These are phyloP conservation scores for Chloropsis cyanopogon DNA, from an alignment of 2,113 vertebrate species.

Conservation along the genomic window DNA sequence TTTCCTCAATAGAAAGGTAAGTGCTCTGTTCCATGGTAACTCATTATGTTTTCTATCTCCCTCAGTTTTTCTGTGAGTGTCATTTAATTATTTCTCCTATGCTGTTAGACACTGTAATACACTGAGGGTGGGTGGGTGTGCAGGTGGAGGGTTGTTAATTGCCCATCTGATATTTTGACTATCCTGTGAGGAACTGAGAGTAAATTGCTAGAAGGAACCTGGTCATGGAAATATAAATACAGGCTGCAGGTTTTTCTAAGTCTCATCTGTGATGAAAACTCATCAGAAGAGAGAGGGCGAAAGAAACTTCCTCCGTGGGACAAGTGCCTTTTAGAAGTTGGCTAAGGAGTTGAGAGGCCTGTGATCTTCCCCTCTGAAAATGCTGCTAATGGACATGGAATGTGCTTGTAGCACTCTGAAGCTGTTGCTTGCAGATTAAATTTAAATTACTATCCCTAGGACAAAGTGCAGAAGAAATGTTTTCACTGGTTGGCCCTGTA, in stretches of 20 bases:
- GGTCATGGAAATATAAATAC: not conserved
- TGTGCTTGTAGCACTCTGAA: not conserved
- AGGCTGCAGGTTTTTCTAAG: not conserved
- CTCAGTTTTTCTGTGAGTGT: not conserved
- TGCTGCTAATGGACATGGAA: not conserved
- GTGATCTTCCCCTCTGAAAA: not conserved
- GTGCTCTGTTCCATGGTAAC: not conserved
- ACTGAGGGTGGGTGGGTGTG: not conserved
- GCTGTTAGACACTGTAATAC: not conserved
- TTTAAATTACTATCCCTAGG: not conserved
- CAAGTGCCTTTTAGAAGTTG: not conserved
- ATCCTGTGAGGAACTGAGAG: not conserved
- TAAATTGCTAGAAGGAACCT: not conserved
- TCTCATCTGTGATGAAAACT: not conserved
- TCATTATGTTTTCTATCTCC: not conserved
- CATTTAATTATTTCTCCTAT: not conserved
- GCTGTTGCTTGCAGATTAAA: not conserved
- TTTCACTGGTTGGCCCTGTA: not conserved
- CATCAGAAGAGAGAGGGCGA: fast-evolving
- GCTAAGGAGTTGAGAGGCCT: not conserved
- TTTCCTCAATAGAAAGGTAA: not conserved
- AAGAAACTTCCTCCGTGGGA: not conserved
- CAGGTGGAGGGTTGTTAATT: not conserved
- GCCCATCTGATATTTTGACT: not conserved
- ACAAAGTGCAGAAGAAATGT: not conserved